These are phyloP conservation scores for Thaleichthys pacificus DNA, from an alignment of 2,797 vertebrate species.

Conservation along the genomic window DNA sequence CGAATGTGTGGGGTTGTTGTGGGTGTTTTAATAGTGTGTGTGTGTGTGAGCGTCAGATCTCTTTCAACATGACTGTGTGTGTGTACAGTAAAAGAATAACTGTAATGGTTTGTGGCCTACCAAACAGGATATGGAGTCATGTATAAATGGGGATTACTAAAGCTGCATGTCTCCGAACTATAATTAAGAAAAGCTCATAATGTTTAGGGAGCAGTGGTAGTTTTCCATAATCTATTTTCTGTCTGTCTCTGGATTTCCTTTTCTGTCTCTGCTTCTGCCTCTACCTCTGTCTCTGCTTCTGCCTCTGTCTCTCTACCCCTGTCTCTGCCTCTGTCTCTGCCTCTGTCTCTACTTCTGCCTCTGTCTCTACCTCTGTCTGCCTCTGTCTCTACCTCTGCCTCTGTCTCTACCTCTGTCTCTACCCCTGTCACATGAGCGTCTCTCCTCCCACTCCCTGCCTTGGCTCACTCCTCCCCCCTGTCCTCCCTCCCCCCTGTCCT, in stretches of 20 bases:
- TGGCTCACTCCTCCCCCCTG: no score
- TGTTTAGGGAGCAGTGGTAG: neutral
- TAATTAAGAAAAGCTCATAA: neutral
- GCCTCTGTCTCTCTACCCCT: neutral
- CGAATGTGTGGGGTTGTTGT: neutral
- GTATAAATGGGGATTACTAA: neutral
- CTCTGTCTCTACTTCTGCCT: neutral
- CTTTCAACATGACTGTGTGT: neutral
- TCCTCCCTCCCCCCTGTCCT: no score
- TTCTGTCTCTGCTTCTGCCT: neutral
- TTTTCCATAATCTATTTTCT: neutral
- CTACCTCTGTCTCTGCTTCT: neutral
- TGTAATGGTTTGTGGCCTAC: neutral
- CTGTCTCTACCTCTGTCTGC: no score
- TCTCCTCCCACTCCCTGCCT: no score
- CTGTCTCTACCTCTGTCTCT: neutral
- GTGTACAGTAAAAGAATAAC: neutral
- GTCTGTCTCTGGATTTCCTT: neutral
- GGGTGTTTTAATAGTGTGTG: constrained; percentile 2
- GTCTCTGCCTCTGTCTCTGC: no score
- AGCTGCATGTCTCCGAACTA: neutral
- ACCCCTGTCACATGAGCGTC: no score
- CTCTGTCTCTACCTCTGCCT: neutral
- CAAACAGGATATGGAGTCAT: neutral
- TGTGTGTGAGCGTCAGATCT: neutral